Conservation (phyloP, 2,888 invertebrate species). For the Sthenelais limicola region DNA sequence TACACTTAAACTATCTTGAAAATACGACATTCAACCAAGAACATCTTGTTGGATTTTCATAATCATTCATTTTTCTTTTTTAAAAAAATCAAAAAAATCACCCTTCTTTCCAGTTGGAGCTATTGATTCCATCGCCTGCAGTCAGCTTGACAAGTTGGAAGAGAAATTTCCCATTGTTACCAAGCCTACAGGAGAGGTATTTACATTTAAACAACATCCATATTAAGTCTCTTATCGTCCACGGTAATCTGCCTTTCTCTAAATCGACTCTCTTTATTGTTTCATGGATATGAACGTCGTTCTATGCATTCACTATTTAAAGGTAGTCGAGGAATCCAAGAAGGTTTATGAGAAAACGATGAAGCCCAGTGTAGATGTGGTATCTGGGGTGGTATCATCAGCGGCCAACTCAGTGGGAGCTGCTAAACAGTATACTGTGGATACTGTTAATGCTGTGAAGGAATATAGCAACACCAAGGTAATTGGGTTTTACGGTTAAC, state of each 20-base stretch:
- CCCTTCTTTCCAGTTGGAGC: slow-evolving; percentile 60
- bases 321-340: slow-evolving; percentile 57
- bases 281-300: too few species aligned
- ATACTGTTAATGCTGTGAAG: slow-evolving; percentile 80
- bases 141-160: slow-evolving; percentile 88
- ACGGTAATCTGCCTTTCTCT: too few species aligned
- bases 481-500: too few species aligned
- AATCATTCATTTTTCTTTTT: too few species aligned
- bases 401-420: slow-evolving; percentile 16
- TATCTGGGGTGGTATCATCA: slow-evolving; percentile 43
- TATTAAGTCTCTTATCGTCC: too few species aligned
- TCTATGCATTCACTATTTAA: too few species aligned
- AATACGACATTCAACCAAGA: too few species aligned
- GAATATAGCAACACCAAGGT: slow-evolving; percentile 74
- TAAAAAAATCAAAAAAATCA: too few species aligned
- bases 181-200: slow-evolving; percentile 87
- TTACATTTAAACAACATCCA: neutral
- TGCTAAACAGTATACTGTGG: slow-evolving; percentile 75
- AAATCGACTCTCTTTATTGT: too few species aligned
- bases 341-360: slow-evolving; percentile 55
- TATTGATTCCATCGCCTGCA: slow-evolving; percentile 79
- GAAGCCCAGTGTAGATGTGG: slow-evolving; percentile 58
- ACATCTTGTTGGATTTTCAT: too few species aligned
- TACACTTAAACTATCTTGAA: too few species aligned
- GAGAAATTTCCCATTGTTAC: slow-evolving; percentile 86